Evolutionary conservation across 2,797 vertebrate species (phyloP).

Genomic region (Spondyliosoma cantharus): DNA sequence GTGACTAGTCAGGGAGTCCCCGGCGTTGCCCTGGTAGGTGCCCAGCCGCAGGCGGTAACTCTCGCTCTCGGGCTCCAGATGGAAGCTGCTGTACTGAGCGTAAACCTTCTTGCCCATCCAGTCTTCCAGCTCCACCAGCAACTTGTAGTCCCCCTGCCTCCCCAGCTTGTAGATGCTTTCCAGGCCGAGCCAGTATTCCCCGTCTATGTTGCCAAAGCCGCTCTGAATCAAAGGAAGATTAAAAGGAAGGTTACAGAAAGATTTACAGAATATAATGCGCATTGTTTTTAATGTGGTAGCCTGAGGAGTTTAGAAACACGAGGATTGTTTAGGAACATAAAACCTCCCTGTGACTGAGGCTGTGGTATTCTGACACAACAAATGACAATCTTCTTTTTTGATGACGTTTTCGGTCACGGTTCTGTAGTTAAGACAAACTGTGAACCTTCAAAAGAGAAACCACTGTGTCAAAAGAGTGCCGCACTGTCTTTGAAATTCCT

Average conservation of each 20-base stretch:
- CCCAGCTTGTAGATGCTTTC: conserved; percentile 93
- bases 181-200: conserved; percentile 96
- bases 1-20: conserved; percentile 94
- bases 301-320: conserved; percentile 66
- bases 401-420: conserved; percentile 36
- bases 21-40: conserved; percentile 95
- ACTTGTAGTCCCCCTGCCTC: conserved; percentile 94
- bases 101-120: conserved; percentile 99
- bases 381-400: conserved; percentile 52
- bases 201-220: conserved; percentile 95
- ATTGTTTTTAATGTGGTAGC: conserved; percentile 57
- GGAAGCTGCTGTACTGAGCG: conserved; percentile 96
- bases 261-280: conserved; percentile 52
- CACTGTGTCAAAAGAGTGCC: conserved; percentile 25
- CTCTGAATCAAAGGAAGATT: conserved; percentile 85
- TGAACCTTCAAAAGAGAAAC: conserved; percentile 52
- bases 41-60: conserved; percentile 92
- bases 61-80: conserved; percentile 93
- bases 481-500: conserved; percentile 44
- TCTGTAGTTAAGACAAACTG: conserved; percentile 56
- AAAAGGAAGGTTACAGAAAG: conserved; percentile 60
- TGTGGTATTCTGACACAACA: conserved; percentile 36
- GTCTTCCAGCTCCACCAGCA: conserved; percentile 96
- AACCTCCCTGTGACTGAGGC: conserved; percentile 25
- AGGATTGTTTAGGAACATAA: conserved; percentile 64